phyloP scores from a whole-genome alignment of 2,888 invertebrate species.

The Fragum sueziense region DNA sequence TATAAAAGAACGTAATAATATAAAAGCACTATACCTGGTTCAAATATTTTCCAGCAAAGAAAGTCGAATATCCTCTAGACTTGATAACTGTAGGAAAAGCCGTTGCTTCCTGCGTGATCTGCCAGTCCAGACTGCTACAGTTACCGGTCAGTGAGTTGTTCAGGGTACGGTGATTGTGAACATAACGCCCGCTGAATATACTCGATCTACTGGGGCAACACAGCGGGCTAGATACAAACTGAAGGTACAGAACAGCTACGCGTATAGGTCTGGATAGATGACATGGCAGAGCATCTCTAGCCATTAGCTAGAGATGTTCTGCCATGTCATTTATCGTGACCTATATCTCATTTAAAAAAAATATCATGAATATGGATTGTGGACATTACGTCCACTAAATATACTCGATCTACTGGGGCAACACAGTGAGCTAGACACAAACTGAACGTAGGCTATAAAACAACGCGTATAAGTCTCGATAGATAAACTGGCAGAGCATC shows the following conservation, averaged over 20 bases:
- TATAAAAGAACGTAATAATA: no score
- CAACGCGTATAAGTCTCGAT: no score
- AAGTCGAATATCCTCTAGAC: conserved; percentile 89
- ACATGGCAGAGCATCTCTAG: no score
- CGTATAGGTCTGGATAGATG: neutral
- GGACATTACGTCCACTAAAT: conserved; percentile 91
- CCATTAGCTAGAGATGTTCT: no score
- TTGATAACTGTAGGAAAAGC: conserved; percentile 89
- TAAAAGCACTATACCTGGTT: conserved; percentile 90
- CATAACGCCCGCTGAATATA: conserved; percentile 91
- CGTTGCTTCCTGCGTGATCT: conserved; percentile 85
- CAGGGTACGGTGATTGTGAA: conserved; percentile 90
- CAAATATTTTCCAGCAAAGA: conserved; percentile 97
- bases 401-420: conserved; percentile 95
- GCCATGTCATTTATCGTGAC: no score
- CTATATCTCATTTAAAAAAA: no score
- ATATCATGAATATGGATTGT: no score
- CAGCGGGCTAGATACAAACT: conserved; percentile 93
- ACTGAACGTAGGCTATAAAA: no score
- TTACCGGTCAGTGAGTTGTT: conserved; percentile 92
- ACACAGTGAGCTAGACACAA: conserved; percentile 92
- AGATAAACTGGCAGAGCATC: no score
- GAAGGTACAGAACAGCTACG: conserved; percentile 63
- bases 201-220: conserved; percentile 96
- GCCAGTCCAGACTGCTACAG: conserved; percentile 89